Evolutionary conservation across 1,140 invertebrate genomes (phyloP), one percentile per base, ranked within the genome.

Genomic region (Drosophila nasuta): DNA sequence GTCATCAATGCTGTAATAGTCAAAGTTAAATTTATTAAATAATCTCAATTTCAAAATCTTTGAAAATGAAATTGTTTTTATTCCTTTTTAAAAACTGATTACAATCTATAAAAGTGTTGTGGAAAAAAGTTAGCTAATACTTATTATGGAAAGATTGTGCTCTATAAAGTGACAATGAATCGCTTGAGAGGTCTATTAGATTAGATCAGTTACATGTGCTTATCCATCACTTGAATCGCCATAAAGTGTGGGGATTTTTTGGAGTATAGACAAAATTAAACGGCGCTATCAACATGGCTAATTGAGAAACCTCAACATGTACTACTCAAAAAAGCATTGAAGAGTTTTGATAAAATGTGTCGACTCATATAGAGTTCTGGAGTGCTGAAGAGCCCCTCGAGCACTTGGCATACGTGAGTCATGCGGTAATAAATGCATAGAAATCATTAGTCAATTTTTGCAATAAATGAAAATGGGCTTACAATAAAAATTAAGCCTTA

Each of bases 301-400:
- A 79, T 83, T 83, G 66, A 71, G 33, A 77, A 82, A 74, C 33
- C 62, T 20, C 8, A 67, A 20, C 74, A 63, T 63, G 86, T 48
- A 75, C 20, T 17, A 25, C 20, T 25, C 20, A 5, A 11, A 7
- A 7, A 35, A 25, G 11, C 11, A 28, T 56, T 75, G 20, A 60
- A 0, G 33, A 41, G 74, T 75, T 60, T 60, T 48, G 62, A 81
- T 63, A 66, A 62, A 62, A 68, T 48, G 28, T 56, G 71, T 35
- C 75, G 66, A 71, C 58, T 78, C 78, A 72, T 49, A 28, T 17
- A 49, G 52, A 58, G 20, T 52, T 41, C 8, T 56, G 38, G 48
- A 81, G 69, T 68, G 59, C 74, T 10, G 63, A 64, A 66, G 35
- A 38, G 8, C 35, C 69, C 65, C 20, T 35, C 38, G 33, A 62